phyloP scores from a whole-genome alignment of 1,140 invertebrate species.

The Zaprionus davidi region DNA sequence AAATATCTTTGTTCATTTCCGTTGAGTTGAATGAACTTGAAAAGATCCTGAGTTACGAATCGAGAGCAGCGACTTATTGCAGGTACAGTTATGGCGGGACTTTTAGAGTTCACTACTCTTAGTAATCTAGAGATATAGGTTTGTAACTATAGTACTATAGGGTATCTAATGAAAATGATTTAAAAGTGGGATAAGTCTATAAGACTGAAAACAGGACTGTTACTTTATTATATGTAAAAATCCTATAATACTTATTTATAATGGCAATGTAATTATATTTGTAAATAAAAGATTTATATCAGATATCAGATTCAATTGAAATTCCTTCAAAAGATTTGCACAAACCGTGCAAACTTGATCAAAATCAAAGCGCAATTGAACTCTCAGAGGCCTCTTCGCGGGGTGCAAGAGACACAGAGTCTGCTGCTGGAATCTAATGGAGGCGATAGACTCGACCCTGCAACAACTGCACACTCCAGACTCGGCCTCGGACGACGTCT shows the following conservation, averaged over 20 bases:
- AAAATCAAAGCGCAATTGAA: background rate
- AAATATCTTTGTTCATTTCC: constrained; percentile 71
- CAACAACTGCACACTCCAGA: constrained; percentile 59
- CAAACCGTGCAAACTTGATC: background rate
- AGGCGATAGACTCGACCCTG: constrained; percentile 58
- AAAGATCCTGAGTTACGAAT: constrained; percentile 27
- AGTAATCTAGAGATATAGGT: background rate
- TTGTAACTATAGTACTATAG: background rate
- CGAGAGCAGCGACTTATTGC: constrained; percentile 54
- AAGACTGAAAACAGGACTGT: too few relatives aligned
- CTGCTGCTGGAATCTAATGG: constrained; percentile 65
- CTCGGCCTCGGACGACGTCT: constrained; percentile 30
- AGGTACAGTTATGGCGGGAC: constrained; percentile 41
- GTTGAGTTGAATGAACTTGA: constrained; percentile 68
- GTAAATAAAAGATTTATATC: background rate
- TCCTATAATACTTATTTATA: background rate
- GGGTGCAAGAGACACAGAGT: constrained; percentile 67
- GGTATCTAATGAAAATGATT: background rate
- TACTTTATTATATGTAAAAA: too few relatives aligned
- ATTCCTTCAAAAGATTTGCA: background rate
- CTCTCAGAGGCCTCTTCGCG: constrained; percentile 42
- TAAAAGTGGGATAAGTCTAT: too few relatives aligned
- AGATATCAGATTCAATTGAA: too few relatives aligned
- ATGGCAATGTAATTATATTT: background rate
- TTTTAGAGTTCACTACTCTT: background rate